Evolutionary conservation across 1,140 invertebrate genomes (phyloP).

Genomic region (Papilio machaon): DNA sequence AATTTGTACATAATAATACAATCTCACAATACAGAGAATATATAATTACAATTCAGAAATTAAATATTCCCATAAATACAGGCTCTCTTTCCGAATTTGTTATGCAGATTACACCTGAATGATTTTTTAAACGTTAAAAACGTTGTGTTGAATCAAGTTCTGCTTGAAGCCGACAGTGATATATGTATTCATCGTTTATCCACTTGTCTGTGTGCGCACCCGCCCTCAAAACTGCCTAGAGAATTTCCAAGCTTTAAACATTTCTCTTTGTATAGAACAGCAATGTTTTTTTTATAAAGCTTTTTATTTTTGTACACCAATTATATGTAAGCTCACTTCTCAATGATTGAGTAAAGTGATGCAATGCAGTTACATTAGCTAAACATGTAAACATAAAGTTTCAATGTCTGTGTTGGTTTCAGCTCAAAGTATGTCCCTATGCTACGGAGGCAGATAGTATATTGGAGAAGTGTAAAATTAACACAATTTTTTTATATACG

Average conservation of each 20-base stretch:
- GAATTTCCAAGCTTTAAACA: conserved; percentile 52
- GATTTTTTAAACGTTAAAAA: conserved; percentile 20
- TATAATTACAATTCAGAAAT: background rate
- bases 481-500: too few relatives aligned
- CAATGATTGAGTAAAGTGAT: background rate
- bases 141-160: conserved; percentile 33
- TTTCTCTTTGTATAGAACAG: conserved; percentile 55
- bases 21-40: background rate
- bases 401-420: too few relatives aligned
- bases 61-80: background rate
- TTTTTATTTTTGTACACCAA: background rate
- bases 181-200: conserved; percentile 72
- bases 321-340: background rate
- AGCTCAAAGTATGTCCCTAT: background rate
- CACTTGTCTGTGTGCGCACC: conserved; percentile 53
- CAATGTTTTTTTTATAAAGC: conserved; percentile 42
- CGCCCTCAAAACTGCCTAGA: conserved; percentile 53
- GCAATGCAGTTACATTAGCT: background rate
- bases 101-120: background rate
- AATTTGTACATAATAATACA: too few relatives aligned
- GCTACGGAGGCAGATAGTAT: background rate
- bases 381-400: too few relatives aligned
- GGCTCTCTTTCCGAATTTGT: background rate
- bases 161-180: conserved; percentile 64
- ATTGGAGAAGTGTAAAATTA: background rate